Base-by-base conservation (phyloP, 2,113 vertebrate genomes). In the Myiagra hebetior region DNA sequence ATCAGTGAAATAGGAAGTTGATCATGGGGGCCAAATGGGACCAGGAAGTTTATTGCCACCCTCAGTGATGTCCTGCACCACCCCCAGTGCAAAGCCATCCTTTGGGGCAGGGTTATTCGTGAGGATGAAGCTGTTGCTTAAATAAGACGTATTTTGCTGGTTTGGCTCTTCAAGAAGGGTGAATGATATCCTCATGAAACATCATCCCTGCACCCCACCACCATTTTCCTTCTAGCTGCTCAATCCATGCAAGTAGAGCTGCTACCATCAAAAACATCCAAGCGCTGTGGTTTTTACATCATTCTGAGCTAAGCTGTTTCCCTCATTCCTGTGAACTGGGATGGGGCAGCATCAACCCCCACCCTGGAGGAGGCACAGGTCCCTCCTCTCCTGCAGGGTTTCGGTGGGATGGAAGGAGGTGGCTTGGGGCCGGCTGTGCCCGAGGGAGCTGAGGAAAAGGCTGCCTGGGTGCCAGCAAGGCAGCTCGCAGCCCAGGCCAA, bases 401-500 rank as follows among this genome's bases (percentile, higher is more conserved):
- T 87, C 12, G 3, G 50, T 72, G 91, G 78, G 93, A 60, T 87
- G 55, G 77, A 82, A 82, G 52, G 79, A 91, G 91, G 76, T 10
- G 15, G 39, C 4, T 2, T 0, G 0, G 47, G 59, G 85, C 52
- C 6, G 27, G 31, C 37, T 68, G 59, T 15, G 31, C 86, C 0
- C 1, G 85, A 85, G 91, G 94, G 84, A 97, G 92, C 44, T 6
- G 4, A 79, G 65, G 53, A 85, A 56, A 56, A 72, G 21, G 42
- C 85, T 94, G 55, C 60, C 57, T 31, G 62, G 37, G 57, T 93
- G 82, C 94, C 80, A 74, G 82, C 85, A 91, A 93, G 85, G 62
- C 4, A 24, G 95, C 73, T 86, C 89, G 76, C 78, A 93, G 78
- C 77, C 95, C 80, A 44, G 78, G 82, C 69, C 94, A 94, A 95